phyloP scores from a whole-genome alignment of 2,113 vertebrate species.

The Desmodus rotundus region DNA sequence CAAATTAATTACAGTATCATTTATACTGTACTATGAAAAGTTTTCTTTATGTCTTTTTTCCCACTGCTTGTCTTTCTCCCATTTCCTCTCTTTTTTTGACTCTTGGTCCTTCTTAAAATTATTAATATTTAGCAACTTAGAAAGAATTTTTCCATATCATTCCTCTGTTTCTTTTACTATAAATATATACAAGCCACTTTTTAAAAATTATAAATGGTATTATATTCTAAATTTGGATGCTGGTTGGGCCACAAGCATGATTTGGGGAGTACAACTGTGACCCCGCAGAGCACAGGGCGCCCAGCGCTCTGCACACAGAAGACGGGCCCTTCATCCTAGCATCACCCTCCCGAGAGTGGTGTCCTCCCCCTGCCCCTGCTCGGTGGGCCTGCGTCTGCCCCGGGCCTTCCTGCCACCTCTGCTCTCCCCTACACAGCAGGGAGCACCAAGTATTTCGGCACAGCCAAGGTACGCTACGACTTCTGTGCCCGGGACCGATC shows the following conservation, averaged over 20 bases:
- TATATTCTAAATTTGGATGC: not conserved
- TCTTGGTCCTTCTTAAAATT: not conserved
- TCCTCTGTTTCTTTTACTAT: not conserved
- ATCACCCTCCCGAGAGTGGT: rapidly evolving
- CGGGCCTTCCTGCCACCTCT: not conserved
- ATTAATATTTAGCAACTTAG: not conserved
- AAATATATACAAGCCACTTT: not conserved
- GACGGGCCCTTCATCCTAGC: rapidly evolving
- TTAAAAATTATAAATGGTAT: not conserved
- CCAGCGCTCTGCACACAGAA: rapidly evolving
- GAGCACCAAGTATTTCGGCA: constrained; percentile 82
- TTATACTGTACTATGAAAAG: not conserved
- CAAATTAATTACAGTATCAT: not conserved
- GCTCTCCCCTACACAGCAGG: constrained; percentile 73
- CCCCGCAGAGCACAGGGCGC: not conserved
- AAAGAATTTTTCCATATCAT: not conserved
- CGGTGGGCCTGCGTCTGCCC: rapidly evolving
- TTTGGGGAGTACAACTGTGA: not conserved
- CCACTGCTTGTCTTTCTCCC: not conserved
- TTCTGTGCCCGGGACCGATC: constrained; percentile 92
- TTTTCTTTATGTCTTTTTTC: not conserved
- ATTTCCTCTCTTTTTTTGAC: not conserved
- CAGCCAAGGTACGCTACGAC: constrained; percentile 90
- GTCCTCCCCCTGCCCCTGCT: rapidly evolving
- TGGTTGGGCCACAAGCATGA: not conserved